Evolutionary conservation across 2,888 invertebrate species (phyloP).

Genomic region (Lithophane socia): DNA sequence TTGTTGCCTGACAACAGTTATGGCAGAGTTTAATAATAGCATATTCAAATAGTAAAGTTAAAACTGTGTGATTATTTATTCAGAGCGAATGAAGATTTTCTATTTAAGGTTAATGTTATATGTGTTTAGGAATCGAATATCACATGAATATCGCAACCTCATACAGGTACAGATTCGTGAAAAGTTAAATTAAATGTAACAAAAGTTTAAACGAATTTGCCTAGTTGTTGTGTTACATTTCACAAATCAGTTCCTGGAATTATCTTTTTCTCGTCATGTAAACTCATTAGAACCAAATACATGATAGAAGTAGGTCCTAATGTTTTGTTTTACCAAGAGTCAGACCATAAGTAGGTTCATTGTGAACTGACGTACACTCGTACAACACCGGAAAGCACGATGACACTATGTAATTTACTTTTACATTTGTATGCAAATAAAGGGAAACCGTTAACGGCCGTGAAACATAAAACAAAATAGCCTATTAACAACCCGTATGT

Average conservation of each 20-base stretch:
- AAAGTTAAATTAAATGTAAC: too few relatives aligned
- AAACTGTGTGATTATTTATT: constrained; percentile 2
- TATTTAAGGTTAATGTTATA: not conserved
- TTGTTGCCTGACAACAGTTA: not conserved
- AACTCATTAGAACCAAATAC: too few relatives aligned
- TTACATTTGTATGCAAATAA: constrained; percentile 49
- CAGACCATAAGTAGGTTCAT: too few relatives aligned
- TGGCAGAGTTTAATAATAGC: not conserved
- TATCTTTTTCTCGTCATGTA: too few relatives aligned
- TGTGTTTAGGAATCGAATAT: not conserved
- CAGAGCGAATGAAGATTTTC: not conserved
- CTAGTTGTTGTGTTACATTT: too few relatives aligned
- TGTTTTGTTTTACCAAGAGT: not conserved
- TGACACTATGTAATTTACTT: constrained; percentile 25
- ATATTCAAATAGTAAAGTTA: not conserved
- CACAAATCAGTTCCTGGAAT: too few relatives aligned
- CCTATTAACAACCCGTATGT: constrained; percentile 43
- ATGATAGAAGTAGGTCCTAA: not conserved
- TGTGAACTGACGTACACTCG: not conserved
- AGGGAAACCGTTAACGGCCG: constrained; percentile 20
- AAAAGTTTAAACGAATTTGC: too few relatives aligned
- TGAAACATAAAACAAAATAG: constrained; percentile 43
- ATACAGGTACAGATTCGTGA: too few relatives aligned
- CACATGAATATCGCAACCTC: too few relatives aligned
- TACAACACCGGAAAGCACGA: not conserved